These are phyloP conservation scores for Stigmatopora argus DNA, from an alignment of 2,113 vertebrate genomes.

Conservation along the genomic window DNA sequence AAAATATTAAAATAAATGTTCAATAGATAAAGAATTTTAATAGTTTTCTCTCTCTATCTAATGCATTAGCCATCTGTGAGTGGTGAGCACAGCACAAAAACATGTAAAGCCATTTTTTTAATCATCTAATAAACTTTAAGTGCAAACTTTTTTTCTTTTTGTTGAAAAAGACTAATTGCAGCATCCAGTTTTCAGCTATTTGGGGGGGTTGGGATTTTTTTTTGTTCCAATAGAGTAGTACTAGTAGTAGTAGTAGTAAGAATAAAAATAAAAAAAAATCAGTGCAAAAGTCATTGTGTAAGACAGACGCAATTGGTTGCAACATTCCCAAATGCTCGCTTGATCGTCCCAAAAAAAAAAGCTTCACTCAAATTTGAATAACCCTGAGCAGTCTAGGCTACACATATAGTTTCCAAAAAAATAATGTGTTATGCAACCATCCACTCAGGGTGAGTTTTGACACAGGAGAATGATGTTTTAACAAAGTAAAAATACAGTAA, in stretches of 20 bases:
- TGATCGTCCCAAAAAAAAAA: constrained; percentile 37
- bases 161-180: constrained; percentile 76
- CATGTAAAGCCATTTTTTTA: constrained; percentile 75
- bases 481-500: constrained; percentile 49
- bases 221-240: constrained; percentile 67
- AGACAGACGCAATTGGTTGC: constrained; percentile 65
- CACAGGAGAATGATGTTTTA: constrained; percentile 7
- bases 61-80: constrained; percentile 72
- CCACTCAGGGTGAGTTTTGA: constrained; percentile 60
- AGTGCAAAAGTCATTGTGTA: constrained; percentile 81
- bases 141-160: constrained; percentile 78
- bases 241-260: constrained; percentile 66
- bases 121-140: constrained; percentile 84
- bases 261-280: constrained; percentile 71
- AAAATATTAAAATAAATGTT: constrained; percentile 93
- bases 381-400: constrained; percentile 35
- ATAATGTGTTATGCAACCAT: constrained; percentile 17
- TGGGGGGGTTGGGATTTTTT: constrained; percentile 54
- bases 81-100: constrained; percentile 70
- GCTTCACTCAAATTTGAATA: constrained; percentile 28
- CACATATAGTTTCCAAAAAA: constrained; percentile 49
- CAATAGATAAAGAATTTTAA: constrained; percentile 82
- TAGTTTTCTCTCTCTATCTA: constrained; percentile 55
- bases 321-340: constrained; percentile 61
- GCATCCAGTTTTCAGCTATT: constrained; percentile 84